These are phyloP conservation scores for Panzeria rudis DNA, from an alignment of 2,888 invertebrate species.

Conservation along the genomic window DNA sequence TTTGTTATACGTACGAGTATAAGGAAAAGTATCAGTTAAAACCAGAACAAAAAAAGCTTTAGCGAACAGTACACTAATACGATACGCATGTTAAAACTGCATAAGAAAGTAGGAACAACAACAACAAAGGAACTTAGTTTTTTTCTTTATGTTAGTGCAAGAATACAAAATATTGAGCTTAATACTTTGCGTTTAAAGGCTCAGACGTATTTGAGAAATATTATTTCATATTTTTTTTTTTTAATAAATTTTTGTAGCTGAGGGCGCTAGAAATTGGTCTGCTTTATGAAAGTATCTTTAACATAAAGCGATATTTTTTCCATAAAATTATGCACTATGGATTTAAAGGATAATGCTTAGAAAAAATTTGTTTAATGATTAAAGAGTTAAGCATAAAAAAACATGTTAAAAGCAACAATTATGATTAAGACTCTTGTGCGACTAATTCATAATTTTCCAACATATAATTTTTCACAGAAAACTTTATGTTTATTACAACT, in stretches of 20 bases:
- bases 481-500: too few species aligned
- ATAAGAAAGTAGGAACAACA: conserved; percentile 41
- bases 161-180: conserved; percentile 60
- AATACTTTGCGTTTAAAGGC: background rate
- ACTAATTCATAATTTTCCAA: too few species aligned
- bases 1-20: conserved; percentile 34
- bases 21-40: conserved; percentile 55
- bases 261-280: conserved; percentile 79
- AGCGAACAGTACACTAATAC: conserved; percentile 59
- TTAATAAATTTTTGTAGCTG: conserved; percentile 76
- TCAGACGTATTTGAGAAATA: conserved; percentile 52
- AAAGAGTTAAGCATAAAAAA: too few species aligned
- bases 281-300: conserved; percentile 61
- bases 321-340: conserved; percentile 40
- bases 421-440: too few species aligned
- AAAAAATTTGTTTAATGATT: background rate
- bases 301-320: conserved; percentile 16
- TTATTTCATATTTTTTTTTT: conserved; percentile 69
- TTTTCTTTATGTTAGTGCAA: conserved; percentile 22
- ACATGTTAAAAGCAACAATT: too few species aligned
- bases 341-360: background rate
- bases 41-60: conserved; percentile 28
- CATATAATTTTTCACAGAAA: too few species aligned
- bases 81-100: conserved; percentile 68
- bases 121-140: background rate